Base-by-base conservation (phyloP, 1,140 invertebrate genomes). In the Holcopasites calliopsidis region DNA sequence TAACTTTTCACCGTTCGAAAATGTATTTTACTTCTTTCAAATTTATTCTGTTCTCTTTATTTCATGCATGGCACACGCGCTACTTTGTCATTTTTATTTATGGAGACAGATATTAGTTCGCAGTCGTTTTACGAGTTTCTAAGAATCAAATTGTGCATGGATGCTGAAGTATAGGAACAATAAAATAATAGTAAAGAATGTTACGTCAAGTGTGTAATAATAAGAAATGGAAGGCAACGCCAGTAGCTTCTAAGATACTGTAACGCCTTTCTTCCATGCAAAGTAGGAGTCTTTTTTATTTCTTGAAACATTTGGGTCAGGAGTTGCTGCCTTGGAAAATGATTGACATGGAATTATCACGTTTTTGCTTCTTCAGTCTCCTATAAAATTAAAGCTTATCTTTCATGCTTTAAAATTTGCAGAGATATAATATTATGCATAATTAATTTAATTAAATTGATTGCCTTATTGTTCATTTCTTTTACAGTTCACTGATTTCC, bases 161-260 rank as follows among this genome's bases (percentile, higher is more conserved):
- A 35, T 65, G 16, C 23, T 44, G 61, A 65, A 50, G 35, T 38
- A 38, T 28, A n/a, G 21, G 11, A 1, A 21, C 4, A 38, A 50
- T 50, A 35, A 65, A 65, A 21, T 65, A 38, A 50, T 35, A 35
- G 42, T 62, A 31, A 62, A 62, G 31, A 49, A 33, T 64, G 21
- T 35, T 13, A 21, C 4, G 44, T 28, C 38, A 28, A 26, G 58
- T 61, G 58, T 28, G 1, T 28, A 16, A 26, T 23, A 10, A 44
- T 61, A 61, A 61, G 31, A 61, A 61, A 61, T 31, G 38, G n/a
- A 28, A n/a, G n/a, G 38, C n/a, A n/a, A n/a, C n/a, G n/a, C n/a
- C n/a, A n/a, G n/a, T n/a, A n/a, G n/a, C n/a, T n/a, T n/a, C n/a
- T n/a, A n/a, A n/a, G n/a, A n/a, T n/a, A n/a, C n/a, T n/a, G n/a